phyloP scores from a whole-genome alignment of 2,113 vertebrate species.

The Pontoporia blainvillei region DNA sequence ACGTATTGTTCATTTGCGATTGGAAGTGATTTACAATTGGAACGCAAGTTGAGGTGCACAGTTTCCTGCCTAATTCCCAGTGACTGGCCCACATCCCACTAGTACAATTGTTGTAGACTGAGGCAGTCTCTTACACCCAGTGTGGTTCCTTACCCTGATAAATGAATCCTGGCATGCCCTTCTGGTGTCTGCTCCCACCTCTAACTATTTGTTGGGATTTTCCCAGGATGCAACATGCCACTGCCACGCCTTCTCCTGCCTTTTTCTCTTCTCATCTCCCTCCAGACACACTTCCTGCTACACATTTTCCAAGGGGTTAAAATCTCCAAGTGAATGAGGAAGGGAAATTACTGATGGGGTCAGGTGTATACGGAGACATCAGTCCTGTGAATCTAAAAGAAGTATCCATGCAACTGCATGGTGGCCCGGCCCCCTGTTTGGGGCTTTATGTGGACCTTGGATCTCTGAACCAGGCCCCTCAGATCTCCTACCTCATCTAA shows the following conservation, averaged over 20 bases:
- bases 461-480: background rate
- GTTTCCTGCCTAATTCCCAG: background rate
- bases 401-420: background rate
- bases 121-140: background rate
- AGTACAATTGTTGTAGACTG: background rate
- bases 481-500: background rate
- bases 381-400: background rate
- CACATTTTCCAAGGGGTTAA: background rate
- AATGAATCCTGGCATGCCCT: background rate
- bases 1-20: background rate
- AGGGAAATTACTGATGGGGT: background rate
- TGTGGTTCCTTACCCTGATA: background rate
- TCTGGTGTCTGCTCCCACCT: background rate
- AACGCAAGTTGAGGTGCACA: background rate
- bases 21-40: background rate
- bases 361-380: background rate
- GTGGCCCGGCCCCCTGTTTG: background rate
- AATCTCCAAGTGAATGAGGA: background rate
- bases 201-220: background rate
- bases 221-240: background rate
- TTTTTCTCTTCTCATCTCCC: background rate
- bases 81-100: background rate
- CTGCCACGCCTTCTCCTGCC: background rate
- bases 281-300: background rate
- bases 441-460: background rate